A percentile compares a stretch with the other conserved stretches of the same genome.
Evolutionary conservation across 1,140 invertebrate species (phyloP).

Genomic region (Drosophila aff.): DNA sequence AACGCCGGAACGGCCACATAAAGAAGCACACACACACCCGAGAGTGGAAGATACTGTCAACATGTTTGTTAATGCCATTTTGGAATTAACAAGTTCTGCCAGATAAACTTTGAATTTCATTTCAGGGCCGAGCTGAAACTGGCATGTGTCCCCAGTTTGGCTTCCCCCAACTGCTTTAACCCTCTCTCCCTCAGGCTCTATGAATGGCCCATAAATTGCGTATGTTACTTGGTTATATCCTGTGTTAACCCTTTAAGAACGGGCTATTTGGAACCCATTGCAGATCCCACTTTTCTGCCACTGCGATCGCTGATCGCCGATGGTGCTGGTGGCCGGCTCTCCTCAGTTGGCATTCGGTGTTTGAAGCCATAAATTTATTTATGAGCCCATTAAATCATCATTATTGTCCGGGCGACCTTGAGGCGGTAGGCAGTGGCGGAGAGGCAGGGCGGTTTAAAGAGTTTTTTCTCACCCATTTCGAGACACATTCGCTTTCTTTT

Average conservation of each 20-base stretch:
- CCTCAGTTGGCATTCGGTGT: slow-evolving; percentile 18
- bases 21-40: slow-evolving; percentile 45
- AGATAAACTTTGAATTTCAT: slow-evolving; percentile 83
- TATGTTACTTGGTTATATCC: slow-evolving; percentile 36
- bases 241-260: slow-evolving; percentile 22
- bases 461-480: slow-evolving; percentile 59
- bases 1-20: slow-evolving; percentile 18
- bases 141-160: slow-evolving; percentile 26
- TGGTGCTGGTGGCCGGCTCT: slow-evolving; percentile 13
- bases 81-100: slow-evolving; percentile 78
- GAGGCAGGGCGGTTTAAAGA: slow-evolving; percentile 8
- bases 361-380: slow-evolving; percentile 80
- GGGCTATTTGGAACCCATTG: background rate
- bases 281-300: slow-evolving; percentile 6
- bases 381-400: slow-evolving; percentile 84
- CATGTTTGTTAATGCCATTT: slow-evolving; percentile 79
- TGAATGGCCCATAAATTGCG: slow-evolving; percentile 47
- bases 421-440: slow-evolving; percentile 52
- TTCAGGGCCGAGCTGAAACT: slow-evolving; percentile 43
- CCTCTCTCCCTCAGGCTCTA: background rate
- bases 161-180: background rate
- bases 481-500: slow-evolving; percentile 70
- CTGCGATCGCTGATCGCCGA: slow-evolving; percentile 42
- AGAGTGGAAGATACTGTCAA: slow-evolving; percentile 68
- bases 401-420: slow-evolving; percentile 81